A percentile compares a stretch with the other conserved stretches of the same genome.
Conservation (phyloP, 1,140 invertebrate genomes). For the Polypedilum vanderplanki region DNA sequence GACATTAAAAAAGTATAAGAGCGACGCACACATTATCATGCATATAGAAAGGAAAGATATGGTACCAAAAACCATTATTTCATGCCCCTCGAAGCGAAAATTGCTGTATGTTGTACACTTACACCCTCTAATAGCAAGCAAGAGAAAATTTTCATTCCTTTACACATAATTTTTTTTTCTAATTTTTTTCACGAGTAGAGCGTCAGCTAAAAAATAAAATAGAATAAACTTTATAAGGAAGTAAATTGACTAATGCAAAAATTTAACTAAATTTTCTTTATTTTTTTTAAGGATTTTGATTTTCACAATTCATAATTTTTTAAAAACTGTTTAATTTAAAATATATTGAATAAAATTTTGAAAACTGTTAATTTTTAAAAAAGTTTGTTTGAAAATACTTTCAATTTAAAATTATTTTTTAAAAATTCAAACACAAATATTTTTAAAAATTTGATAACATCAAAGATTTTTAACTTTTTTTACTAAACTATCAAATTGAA, state of each 20-base stretch:
- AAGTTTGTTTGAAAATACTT: too few relatives aligned
- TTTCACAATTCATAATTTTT: too few relatives aligned
- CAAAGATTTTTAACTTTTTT: too few relatives aligned
- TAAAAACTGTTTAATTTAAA: too few relatives aligned
- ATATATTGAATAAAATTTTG: too few relatives aligned
- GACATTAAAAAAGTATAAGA: conserved; percentile 3
- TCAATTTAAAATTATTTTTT: too few relatives aligned
- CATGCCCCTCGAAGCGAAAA: neutral
- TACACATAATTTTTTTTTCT: conserved; percentile 25
- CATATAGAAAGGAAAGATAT: neutral
- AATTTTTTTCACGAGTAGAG: neutral
- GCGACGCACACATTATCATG: neutral
- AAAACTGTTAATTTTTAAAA: too few relatives aligned
- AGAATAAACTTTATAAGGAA: neutral
- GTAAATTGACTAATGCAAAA: neutral
- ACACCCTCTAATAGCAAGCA: neutral
- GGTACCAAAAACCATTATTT: neutral
- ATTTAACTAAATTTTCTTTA: too few relatives aligned
- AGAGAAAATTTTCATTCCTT: conserved; percentile 5
- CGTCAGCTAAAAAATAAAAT: neutral
- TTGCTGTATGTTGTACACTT: neutral
- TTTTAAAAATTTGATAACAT: too few relatives aligned
- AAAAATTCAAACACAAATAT: too few relatives aligned
- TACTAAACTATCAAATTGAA: too few relatives aligned
- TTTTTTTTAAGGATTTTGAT: too few relatives aligned